These are phyloP conservation scores for Zygogramma bicolorata DNA, from an alignment of 2,888 invertebrate species.

Conservation along the genomic window DNA sequence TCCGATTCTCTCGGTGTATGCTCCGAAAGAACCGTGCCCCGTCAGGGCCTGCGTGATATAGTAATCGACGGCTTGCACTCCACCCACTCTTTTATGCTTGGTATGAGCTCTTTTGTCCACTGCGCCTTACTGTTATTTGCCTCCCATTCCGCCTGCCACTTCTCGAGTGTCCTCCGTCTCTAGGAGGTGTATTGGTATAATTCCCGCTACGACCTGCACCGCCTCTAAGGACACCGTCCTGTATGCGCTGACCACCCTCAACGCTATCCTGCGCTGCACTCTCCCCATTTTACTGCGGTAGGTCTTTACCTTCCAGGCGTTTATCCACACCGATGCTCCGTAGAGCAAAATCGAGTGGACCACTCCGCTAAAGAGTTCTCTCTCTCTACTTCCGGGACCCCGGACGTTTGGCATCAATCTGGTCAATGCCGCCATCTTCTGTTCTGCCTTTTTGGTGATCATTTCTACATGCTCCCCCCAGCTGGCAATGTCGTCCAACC, in stretches of 20 bases:
- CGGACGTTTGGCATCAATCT: constrained; percentile 9
- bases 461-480: not conserved
- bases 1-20: not conserved
- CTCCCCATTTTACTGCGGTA: not conserved
- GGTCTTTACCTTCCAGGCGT: not conserved
- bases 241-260: not conserved
- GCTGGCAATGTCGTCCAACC: not conserved
- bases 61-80: not conserved
- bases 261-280: not conserved
- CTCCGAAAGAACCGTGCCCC: not conserved
- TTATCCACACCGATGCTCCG: constrained; percentile 14
- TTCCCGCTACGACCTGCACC: not conserved
- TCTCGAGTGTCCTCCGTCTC: not conserved
- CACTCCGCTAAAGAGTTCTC: not conserved
- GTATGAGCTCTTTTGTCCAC: not conserved
- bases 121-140: not conserved
- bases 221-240: not conserved
- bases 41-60: not conserved
- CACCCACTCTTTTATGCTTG: not conserved
- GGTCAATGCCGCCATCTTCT: not conserved
- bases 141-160: not conserved
- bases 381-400: not conserved
- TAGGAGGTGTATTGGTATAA: not conserved
- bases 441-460: not conserved
- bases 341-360: constrained; percentile 14